Evolutionary conservation across 1,140 invertebrate genomes (phyloP).

Genomic region (Colletes gigas): DNA sequence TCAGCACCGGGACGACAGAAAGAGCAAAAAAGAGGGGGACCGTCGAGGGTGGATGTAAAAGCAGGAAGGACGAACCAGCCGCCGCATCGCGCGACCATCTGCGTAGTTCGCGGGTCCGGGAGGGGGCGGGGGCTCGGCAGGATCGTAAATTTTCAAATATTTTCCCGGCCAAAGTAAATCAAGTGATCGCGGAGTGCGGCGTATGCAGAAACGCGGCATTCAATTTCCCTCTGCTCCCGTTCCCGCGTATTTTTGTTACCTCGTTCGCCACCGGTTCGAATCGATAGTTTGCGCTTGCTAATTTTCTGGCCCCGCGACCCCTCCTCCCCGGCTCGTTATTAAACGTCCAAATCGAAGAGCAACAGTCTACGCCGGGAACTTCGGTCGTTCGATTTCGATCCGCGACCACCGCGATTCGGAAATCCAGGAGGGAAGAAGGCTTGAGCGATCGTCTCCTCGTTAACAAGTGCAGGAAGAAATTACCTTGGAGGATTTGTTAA

Average conservation of each 20-base stretch:
- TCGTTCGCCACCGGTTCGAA: not conserved
- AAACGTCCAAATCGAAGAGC: conserved; percentile 37
- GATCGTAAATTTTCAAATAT: conserved; percentile 77
- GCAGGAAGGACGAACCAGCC: too few species aligned
- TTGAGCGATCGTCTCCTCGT: too few species aligned
- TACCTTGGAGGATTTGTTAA: too few species aligned
- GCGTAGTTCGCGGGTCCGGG: not conserved
- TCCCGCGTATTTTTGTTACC: conserved; percentile 47
- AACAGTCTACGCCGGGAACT: not conserved
- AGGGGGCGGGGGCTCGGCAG: not conserved
- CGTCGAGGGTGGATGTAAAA: too few species aligned
- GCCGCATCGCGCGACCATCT: not conserved
- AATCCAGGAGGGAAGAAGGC: not conserved
- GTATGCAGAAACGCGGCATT: conserved; percentile 62
- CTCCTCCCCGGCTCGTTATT: conserved; percentile 14
- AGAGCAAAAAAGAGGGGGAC: conserved; percentile 12
- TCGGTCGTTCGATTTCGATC: not conserved
- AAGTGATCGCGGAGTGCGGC: conserved; percentile 51
- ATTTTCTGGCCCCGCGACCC: not conserved
- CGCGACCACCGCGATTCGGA: too few species aligned
- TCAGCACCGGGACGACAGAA: conserved; percentile 67
- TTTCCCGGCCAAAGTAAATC: conserved; percentile 70
- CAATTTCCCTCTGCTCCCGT: conserved; percentile 34
- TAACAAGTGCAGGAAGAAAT: too few species aligned
- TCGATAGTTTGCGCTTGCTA: conserved; percentile 43